Percentiles rank a stretch among this genome's conserved stretches.
phyloP scores from a whole-genome alignment of 2,888 invertebrate species.

The Megamerina dolium region DNA sequence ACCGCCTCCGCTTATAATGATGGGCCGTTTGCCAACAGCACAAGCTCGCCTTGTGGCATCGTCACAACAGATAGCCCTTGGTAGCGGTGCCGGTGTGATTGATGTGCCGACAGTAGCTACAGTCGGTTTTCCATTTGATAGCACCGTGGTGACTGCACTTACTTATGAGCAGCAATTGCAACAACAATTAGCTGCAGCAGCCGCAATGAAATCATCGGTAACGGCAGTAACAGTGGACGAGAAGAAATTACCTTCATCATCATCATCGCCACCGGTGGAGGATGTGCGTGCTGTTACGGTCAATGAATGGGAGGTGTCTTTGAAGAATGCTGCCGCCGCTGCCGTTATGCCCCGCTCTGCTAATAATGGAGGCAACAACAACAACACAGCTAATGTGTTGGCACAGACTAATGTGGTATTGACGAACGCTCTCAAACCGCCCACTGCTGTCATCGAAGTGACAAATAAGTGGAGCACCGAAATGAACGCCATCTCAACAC shows the following conservation, averaged over 20 bases:
- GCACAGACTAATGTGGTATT: too few relatives aligned
- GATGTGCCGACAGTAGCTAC: slow-evolving; percentile 23
- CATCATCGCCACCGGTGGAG: slow-evolving; percentile 14
- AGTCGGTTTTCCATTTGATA: slow-evolving; percentile 30
- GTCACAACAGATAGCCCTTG: slow-evolving; percentile 13
- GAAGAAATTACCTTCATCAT: too few relatives aligned
- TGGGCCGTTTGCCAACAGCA: slow-evolving; percentile 31
- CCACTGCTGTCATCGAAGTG: slow-evolving; percentile 13
- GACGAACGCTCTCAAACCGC: slow-evolving; percentile 31
- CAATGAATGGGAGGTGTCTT: slow-evolving; percentile 32
- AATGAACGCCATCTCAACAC: slow-evolving; percentile 32
- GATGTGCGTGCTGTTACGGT: slow-evolving; percentile 16
- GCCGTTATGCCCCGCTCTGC: too few relatives aligned
- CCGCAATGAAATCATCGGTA: slow-evolving; percentile 1
- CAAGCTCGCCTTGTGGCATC: slow-evolving; percentile 14
- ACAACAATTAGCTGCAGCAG: slow-evolving; percentile 26
- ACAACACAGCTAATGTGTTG: too few relatives aligned
- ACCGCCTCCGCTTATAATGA: slow-evolving; percentile 36
- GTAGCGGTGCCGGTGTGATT: slow-evolving; percentile 23
- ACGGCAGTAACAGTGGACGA: slow-evolving; percentile 14
- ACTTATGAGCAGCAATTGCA: slow-evolving; percentile 38
- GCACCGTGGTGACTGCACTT: slow-evolving; percentile 24
- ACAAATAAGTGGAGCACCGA: slow-evolving; percentile 45
- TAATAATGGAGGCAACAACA: too few relatives aligned
- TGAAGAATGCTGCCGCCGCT: slow-evolving; percentile 18